A percentile compares a stretch with the other conserved stretches of the same genome.
Evolutionary conservation across 2,113 vertebrate species (phyloP).

Genomic region (Benthochromis sp.): DNA sequence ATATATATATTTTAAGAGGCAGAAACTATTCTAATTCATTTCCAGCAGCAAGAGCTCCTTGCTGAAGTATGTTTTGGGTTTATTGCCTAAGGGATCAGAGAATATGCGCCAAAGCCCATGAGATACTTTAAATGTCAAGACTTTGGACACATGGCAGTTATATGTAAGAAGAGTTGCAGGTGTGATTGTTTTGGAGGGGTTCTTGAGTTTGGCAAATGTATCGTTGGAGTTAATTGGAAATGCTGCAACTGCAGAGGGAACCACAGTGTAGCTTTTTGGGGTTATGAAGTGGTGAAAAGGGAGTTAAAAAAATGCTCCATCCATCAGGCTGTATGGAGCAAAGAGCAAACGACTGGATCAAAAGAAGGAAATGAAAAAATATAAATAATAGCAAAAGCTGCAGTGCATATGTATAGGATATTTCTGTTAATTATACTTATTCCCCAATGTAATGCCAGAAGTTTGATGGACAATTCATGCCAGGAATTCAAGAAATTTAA

Average conservation of each 20-base stretch:
- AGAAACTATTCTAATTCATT: not conserved
- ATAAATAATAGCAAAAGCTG: not conserved
- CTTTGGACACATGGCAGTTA: not conserved
- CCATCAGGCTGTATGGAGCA: not conserved
- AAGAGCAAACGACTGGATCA: not conserved
- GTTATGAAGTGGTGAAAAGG: not conserved
- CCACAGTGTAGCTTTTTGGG: not conserved
- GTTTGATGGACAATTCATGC: not conserved
- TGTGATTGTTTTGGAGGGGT: not conserved
- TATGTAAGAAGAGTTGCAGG: not conserved
- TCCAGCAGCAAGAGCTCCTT: not conserved
- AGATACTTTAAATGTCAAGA: not conserved
- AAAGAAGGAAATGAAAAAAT: not conserved
- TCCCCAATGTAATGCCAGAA: not conserved
- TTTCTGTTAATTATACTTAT: not conserved
- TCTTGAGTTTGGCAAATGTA: not conserved
- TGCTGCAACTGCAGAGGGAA: not conserved
- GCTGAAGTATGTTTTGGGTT: not conserved
- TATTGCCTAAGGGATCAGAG: not conserved
- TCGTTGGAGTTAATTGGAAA: not conserved
- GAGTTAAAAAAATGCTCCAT: not conserved
- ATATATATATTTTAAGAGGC: not conserved
- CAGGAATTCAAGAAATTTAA: not conserved
- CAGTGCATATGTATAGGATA: not conserved
- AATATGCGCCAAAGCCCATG: not conserved